Conservation (phyloP, 2,113 vertebrate species). For the Barbus barbus region DNA sequence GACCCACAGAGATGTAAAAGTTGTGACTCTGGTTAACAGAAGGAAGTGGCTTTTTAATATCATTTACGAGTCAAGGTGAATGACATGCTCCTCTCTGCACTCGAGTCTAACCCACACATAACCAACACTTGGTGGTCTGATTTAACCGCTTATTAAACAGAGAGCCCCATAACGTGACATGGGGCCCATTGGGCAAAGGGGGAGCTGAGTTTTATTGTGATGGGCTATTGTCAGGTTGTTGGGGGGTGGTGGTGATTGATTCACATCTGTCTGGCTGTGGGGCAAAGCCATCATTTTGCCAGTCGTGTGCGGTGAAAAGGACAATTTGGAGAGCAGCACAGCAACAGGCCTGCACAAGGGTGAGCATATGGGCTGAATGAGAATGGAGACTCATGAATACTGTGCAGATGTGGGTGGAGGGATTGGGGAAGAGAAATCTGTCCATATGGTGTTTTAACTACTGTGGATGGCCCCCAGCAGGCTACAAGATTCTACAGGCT, state of each 20-base stretch:
- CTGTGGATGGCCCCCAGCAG: constrained; percentile 71
- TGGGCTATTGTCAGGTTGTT: constrained; percentile 44
- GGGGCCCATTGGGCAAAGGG: constrained; percentile 48
- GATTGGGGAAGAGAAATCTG: constrained; percentile 55
- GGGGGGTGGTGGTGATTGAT: constrained; percentile 54
- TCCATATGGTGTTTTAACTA: constrained; percentile 67
- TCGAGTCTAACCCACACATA: too few species aligned
- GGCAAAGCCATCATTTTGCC: constrained; percentile 66
- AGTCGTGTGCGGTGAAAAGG: constrained; percentile 68
- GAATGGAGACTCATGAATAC: constrained; percentile 68
- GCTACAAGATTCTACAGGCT: constrained; percentile 63
- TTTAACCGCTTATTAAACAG: constrained; percentile 61
- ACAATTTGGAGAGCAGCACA: constrained; percentile 69
- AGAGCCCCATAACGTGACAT: constrained; percentile 52
- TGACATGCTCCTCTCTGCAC: too few species aligned
- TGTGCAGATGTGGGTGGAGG: constrained; percentile 68
- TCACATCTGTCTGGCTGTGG: constrained; percentile 29
- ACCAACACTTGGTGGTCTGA: constrained; percentile 62
- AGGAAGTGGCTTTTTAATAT: constrained; percentile 41
- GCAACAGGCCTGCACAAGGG: constrained; percentile 71
- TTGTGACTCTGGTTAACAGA: constrained; percentile 44
- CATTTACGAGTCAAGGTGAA: constrained; percentile 47
- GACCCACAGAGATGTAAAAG: constrained; percentile 37
- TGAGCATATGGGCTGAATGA: constrained; percentile 75
- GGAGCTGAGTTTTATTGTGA: constrained; percentile 58